Evolutionary conservation across 2,797 vertebrate species (phyloP).

Genomic region (Spinibarbus caldwelli): DNA sequence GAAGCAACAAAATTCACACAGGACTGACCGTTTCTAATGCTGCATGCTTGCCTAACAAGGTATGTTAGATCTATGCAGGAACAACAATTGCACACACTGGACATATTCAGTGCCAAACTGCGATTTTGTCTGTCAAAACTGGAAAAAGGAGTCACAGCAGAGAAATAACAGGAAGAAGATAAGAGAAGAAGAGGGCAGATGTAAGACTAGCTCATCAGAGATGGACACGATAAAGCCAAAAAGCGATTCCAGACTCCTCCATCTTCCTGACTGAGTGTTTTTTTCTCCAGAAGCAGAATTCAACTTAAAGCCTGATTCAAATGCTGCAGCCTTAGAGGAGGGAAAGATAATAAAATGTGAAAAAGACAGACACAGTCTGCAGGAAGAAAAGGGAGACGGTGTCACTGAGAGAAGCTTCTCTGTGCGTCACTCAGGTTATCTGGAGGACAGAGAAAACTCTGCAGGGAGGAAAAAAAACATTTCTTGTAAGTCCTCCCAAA

Average conservation of each 20-base stretch:
- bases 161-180: slow-evolving; percentile 34
- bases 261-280: slow-evolving; percentile 40
- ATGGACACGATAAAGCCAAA: slow-evolving; percentile 30
- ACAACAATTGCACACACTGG: background rate
- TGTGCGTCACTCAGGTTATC: slow-evolving; percentile 46
- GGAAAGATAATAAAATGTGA: slow-evolving; percentile 53
- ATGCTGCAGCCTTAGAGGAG: slow-evolving; percentile 49
- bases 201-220: slow-evolving; percentile 39
- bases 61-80: background rate
- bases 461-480: slow-evolving; percentile 34
- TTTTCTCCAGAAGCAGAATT: slow-evolving; percentile 39
- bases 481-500: slow-evolving; percentile 41
- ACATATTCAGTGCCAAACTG: background rate
- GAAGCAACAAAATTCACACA: background rate
- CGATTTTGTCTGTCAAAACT: slow-evolving; percentile 8
- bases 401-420: slow-evolving; percentile 43
- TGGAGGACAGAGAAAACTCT: slow-evolving; percentile 40
- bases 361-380: slow-evolving; percentile 43
- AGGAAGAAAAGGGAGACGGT: slow-evolving; percentile 55
- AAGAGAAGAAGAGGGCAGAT: slow-evolving; percentile 46
- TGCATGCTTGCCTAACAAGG: background rate
- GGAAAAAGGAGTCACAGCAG: slow-evolving; percentile 20
- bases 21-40: background rate
- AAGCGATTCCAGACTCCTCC: slow-evolving; percentile 23
- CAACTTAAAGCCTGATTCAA: slow-evolving; percentile 54